Evolutionary conservation across 2,113 vertebrate genomes (phyloP).

Genomic region (Motacilla alba): DNA sequence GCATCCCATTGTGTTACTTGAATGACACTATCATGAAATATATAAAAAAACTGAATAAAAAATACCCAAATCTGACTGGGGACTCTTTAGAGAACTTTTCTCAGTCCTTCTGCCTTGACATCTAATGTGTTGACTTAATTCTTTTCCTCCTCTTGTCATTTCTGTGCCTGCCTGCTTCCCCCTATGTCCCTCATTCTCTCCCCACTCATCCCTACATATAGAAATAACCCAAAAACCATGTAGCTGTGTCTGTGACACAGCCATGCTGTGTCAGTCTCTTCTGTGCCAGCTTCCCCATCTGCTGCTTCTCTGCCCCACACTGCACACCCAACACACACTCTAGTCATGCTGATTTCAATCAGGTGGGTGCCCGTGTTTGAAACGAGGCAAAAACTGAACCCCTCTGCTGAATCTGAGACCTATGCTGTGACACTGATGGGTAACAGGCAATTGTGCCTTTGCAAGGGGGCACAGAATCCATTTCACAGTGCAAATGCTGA

Average conservation of each 20-base stretch:
- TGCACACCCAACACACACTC: background rate
- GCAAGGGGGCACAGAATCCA: background rate
- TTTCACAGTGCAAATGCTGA: background rate
- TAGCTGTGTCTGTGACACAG: background rate
- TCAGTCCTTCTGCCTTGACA: background rate
- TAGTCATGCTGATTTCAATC: background rate
- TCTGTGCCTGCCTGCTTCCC: background rate
- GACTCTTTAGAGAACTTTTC: background rate
- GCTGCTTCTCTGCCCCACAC: background rate
- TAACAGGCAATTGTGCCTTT: background rate
- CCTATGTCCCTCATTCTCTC: background rate
- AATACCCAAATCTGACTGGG: too few species aligned
- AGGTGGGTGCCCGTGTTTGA: background rate
- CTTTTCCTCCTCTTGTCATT: background rate
- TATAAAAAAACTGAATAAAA: accelerated
- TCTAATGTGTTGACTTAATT: background rate
- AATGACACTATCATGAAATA: background rate
- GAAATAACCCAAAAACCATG: background rate
- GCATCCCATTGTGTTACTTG: background rate
- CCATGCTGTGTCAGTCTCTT: background rate
- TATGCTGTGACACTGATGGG: background rate
- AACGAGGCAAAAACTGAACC: background rate
- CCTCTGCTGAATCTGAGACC: background rate
- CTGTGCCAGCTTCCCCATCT: constrained; percentile 26
- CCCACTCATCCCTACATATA: background rate